Base-by-base conservation (phyloP, 2,797 vertebrate species). In the Adelosebastes latens region DNA sequence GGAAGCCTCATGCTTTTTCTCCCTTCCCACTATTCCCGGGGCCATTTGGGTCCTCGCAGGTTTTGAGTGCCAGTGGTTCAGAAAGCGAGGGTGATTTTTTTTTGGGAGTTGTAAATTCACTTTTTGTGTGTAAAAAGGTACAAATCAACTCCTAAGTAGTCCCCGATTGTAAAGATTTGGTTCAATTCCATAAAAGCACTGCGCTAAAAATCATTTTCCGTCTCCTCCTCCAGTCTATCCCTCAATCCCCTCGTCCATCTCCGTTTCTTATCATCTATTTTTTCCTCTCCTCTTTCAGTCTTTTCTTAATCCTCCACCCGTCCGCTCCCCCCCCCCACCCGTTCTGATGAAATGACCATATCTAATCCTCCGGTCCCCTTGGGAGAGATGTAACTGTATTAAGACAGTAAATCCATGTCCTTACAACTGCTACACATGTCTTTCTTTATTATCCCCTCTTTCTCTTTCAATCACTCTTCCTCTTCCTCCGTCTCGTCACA, bases 351-450 rank as follows among this genome's bases (percentile, higher is more conserved):
- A 94, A 93, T 93, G 92, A 93, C 93, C 92, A 94, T 88, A 91
- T 92, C 92, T 94, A 93, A 94, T 94, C 93, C 93, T 56, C 2
- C 18, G 77, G 36, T 90, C 72, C 92, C 70, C 89, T 86, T 87
- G 92, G 93, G 93, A 92, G 86, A 86, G 87, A 85, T 85, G 84
- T 93, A 92, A 93, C 90, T 92, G 91, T 91, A 93, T 94, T 93
- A 94, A 94, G 94, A 95, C 91, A 89, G 87, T 83, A 94, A 94
- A 95, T 93, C 93, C 92, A 87, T 79, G 90, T 94, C 88, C 89
- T 94, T 92, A 93, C 90, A 92, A 91, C 83, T 55, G 84, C 92
- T 91, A 92, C 93, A 93, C 88, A 94, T 94, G 94, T 94, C 92
- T 94, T 93, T 93, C 92, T 92, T 91, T 90, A 92, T 94, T 88